phyloP scores from a whole-genome alignment of 2,888 invertebrate species.

The Acronicta alni region DNA sequence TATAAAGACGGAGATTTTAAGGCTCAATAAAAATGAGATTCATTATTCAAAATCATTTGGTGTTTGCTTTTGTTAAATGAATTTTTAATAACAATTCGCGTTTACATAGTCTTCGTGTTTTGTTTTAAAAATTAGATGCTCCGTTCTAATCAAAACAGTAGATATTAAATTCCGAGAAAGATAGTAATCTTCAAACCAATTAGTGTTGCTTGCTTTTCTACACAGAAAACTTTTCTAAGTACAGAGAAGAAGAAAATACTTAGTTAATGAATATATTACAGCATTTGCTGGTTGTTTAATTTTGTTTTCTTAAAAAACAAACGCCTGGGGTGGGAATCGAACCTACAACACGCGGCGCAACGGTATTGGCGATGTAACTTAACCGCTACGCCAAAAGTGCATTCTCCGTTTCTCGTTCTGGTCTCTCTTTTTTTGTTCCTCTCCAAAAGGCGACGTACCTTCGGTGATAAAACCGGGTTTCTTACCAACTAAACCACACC shows the following conservation, averaged over 20 bases:
- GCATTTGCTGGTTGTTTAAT: slow-evolving; percentile 5
- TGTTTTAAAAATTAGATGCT: slow-evolving; percentile 32
- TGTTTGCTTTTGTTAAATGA: slow-evolving; percentile 27
- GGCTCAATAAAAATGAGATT: slow-evolving; percentile 14
- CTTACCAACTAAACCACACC: too few species aligned
- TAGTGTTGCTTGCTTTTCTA: too few species aligned
- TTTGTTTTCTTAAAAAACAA: too few species aligned
- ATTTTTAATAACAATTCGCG: slow-evolving; percentile 20
- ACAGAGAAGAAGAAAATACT: background rate
- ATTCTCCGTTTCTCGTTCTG: too few species aligned
- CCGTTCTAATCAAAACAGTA: slow-evolving; percentile 23
- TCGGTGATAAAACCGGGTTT: too few species aligned
- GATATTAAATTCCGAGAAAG: slow-evolving; percentile 27
- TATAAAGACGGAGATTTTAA: background rate
- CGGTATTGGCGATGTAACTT: too few species aligned
- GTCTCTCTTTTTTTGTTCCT: too few species aligned
- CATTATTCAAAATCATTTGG: slow-evolving; percentile 36
- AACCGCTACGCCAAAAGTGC: too few species aligned
- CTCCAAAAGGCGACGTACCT: too few species aligned
- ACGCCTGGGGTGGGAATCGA: too few species aligned
- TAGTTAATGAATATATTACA: background rate
- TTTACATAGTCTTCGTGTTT: slow-evolving; percentile 7
- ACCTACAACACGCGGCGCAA: too few species aligned
- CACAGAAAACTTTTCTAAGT: background rate
- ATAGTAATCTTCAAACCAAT: slow-evolving; percentile 37